Conservation (phyloP, 2,797 vertebrate genomes). For the Coregonus ussuriensis region DNA sequence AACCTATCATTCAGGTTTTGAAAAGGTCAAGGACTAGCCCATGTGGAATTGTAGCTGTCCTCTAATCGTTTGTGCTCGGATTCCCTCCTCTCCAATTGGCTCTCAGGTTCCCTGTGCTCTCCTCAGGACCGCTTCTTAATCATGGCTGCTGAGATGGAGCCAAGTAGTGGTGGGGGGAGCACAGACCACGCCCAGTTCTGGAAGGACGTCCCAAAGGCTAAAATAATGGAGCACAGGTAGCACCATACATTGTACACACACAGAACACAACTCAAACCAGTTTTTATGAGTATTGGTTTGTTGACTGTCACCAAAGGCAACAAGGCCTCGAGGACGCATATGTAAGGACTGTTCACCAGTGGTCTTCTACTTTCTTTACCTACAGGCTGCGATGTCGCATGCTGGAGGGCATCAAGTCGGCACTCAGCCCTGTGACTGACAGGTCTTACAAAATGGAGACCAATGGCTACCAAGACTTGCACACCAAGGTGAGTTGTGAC, state of each 20-base stretch:
- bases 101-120: slow-evolving; percentile 77
- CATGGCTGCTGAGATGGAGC: slow-evolving; percentile 87
- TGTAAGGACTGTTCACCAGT: not conserved
- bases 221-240: slow-evolving; percentile 86
- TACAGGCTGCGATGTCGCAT: slow-evolving; percentile 83
- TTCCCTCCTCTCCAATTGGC: slow-evolving; percentile 8
- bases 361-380: slow-evolving; percentile 34
- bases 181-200: slow-evolving; percentile 82
- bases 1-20: not conserved
- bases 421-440: slow-evolving; percentile 70
- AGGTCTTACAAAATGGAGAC: slow-evolving; percentile 60
- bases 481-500: slow-evolving; percentile 67
- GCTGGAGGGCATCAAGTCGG: slow-evolving; percentile 77
- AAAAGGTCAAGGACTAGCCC: not conserved
- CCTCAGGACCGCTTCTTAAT: slow-evolving; percentile 85
- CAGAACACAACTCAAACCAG: not conserved
- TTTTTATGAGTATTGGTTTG: not conserved
- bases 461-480: slow-evolving; percentile 75
- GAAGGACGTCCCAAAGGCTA: slow-evolving; percentile 82
- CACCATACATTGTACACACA: not conserved
- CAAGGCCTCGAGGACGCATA: not conserved
- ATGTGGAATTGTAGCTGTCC: not conserved
- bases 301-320: not conserved
- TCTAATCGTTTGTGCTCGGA: not conserved
- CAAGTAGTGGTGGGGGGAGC: slow-evolving; percentile 58